Base-by-base conservation (phyloP, 2,797 vertebrate genomes). In the Xiphorhynchus erythropygius region DNA sequence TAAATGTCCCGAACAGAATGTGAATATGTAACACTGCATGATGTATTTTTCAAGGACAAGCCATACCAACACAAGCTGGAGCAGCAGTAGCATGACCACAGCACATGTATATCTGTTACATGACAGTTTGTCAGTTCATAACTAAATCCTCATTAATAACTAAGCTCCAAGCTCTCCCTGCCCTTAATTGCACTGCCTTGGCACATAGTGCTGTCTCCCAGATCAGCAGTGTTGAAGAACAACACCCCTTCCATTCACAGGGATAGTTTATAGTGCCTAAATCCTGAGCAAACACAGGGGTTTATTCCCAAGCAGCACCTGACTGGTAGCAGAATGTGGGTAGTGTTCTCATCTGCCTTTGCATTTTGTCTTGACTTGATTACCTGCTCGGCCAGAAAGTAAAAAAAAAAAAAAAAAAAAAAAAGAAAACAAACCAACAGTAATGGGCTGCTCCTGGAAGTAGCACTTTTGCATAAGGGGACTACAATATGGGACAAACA, bases 401-500 rank as follows among this genome's bases (percentile, higher is more conserved):
- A 4, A 27, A 4, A 7, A 67, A 14, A 21, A n/a, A 57, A 7
- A 37, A 24, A 70, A 18, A 23, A 10, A n/a, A 24, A 24, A 32
- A 18, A 4, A 4, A 17, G 35, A 32, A 21, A 16, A n/a, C 2
- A n/a, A 13, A 17, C 39, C 39, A 39, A 39, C 39, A 30, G 0
- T 32, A 27, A 25, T 39, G 6, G 4, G 1, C 21, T 69, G 46
- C 24, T 77, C 15, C 33, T 41, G 7, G 9, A 41, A 63, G 24
- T 70, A 62, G 19, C 2, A 7, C 2, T 88, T 80, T 30, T 4
- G 3, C 7, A 21, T 50, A 62, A 49, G 2, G 4, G 11, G 13
- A 3, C 5, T 73, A 62, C 15, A 24, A 5, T 5, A 53, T 7
- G 2, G 2, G 11, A 49, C 1, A 2, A 78, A 65, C 14, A 42